phyloP scores from a whole-genome alignment of 2,113 vertebrate species.

The Ageneiosus marmoratus region DNA sequence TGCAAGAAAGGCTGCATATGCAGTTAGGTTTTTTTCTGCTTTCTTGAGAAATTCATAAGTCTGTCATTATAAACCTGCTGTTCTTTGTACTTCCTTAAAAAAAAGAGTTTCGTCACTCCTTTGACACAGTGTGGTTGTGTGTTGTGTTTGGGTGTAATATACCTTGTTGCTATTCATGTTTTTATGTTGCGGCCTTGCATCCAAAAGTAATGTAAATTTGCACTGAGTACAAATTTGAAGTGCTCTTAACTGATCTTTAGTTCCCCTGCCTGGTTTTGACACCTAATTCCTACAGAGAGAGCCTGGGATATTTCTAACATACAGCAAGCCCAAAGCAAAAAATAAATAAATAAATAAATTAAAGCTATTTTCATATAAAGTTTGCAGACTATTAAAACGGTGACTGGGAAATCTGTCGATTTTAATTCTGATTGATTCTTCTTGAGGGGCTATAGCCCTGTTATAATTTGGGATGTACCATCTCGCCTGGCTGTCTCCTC shows the following conservation, averaged over 20 bases:
- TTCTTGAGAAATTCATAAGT: constrained; percentile 1
- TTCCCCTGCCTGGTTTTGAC: constrained; percentile 77
- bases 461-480: constrained; percentile 11
- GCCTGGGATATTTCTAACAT: constrained; percentile 54
- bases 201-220: constrained; percentile 38
- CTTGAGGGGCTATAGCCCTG: not conserved
- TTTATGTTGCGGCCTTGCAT: not conserved
- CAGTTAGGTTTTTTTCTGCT: constrained; percentile 12
- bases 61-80: not conserved
- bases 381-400: not conserved
- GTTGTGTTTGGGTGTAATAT: not conserved
- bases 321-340: not conserved
- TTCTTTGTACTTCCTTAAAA: not conserved
- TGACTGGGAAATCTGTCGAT: not conserved
- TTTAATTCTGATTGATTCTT: not conserved
- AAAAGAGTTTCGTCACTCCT: not conserved
- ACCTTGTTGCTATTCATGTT: not conserved
- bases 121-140: not conserved
- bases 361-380: not conserved
- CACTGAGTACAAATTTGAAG: constrained; percentile 38
- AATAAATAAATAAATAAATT: too few relatives aligned
- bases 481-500: constrained; percentile 61
- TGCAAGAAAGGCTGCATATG: not conserved
- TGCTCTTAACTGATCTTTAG: constrained; percentile 78
- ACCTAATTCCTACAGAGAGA: constrained; percentile 78